Evolutionary conservation across 2,888 invertebrate genomes (phyloP).

Genomic region (Eristalis arbustorum): DNA sequence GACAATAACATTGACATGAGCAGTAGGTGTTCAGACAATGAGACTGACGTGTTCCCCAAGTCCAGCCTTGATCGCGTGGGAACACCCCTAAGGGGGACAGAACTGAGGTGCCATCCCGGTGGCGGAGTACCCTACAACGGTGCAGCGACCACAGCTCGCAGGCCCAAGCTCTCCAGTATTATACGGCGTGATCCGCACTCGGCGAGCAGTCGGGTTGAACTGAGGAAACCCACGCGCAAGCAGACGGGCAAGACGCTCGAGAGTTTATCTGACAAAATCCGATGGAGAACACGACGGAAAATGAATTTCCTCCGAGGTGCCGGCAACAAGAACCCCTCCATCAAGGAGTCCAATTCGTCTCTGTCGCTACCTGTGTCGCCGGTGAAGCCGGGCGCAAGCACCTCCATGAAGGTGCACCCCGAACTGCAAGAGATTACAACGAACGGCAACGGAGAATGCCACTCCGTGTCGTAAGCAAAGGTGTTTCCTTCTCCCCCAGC

Average conservation of each 20-base stretch:
- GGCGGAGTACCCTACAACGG: slow-evolving; percentile 73
- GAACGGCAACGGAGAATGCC: slow-evolving; percentile 57
- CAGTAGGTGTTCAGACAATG: slow-evolving; percentile 63
- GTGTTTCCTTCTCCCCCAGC: background rate
- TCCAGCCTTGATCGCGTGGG: slow-evolving; percentile 52
- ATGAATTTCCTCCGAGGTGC: slow-evolving; percentile 62
- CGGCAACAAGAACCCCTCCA: slow-evolving; percentile 57
- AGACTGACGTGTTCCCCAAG: slow-evolving; percentile 70
- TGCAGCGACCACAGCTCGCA: slow-evolving; percentile 66
- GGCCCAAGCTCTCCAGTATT: slow-evolving; percentile 75
- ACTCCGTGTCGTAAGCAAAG: slow-evolving; percentile 54
- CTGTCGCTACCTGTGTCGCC: slow-evolving; percentile 54
- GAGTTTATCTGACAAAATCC: slow-evolving; percentile 67
- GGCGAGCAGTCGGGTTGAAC: slow-evolving; percentile 58
- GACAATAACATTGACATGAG: slow-evolving; percentile 54
- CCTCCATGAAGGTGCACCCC: slow-evolving; percentile 33
- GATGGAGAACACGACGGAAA: slow-evolving; percentile 64
- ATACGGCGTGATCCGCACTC: slow-evolving; percentile 70
- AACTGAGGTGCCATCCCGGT: slow-evolving; percentile 53
- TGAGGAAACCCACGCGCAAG: slow-evolving; percentile 55
- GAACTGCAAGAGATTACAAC: slow-evolving; percentile 63
- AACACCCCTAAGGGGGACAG: slow-evolving; percentile 51
- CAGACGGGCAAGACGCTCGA: slow-evolving; percentile 61
- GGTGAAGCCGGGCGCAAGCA: slow-evolving; percentile 37
- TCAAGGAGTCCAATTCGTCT: slow-evolving; percentile 57